Evolutionary conservation across 2,888 invertebrate genomes (phyloP).

Genomic region (Epistrophe eligans): DNA sequence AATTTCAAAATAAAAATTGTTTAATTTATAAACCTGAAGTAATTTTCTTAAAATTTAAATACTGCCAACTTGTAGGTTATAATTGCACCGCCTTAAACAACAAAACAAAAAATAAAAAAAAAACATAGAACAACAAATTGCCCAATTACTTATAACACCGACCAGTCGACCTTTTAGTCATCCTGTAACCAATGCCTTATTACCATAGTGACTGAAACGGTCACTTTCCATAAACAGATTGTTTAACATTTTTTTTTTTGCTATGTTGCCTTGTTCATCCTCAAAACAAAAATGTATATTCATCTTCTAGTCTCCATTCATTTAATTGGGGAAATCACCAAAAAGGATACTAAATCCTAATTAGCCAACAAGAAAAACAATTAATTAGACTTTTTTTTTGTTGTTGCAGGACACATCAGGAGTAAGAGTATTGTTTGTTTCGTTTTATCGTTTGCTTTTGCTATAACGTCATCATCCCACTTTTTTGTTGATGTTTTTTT

Average conservation of each 20-base stretch:
- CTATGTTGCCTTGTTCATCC: constrained; percentile 1
- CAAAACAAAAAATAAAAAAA: too few relatives aligned
- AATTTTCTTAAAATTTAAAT: not conserved
- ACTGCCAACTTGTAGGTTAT: not conserved
- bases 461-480: constrained; percentile 61
- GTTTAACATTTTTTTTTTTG: not conserved
- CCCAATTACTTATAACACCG: constrained; percentile 65
- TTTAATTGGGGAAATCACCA: constrained; percentile 62
- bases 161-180: constrained; percentile 17
- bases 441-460: constrained; percentile 2
- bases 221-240: constrained; percentile 50
- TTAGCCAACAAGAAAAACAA: constrained; percentile 72
- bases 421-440: constrained; percentile 42
- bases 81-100: not conserved
- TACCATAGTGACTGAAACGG: constrained; percentile 49
- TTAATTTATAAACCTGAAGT: not conserved
- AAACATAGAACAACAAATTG: constrained; percentile 34
- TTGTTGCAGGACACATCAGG: not conserved
- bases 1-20: too few relatives aligned
- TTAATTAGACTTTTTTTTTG: constrained; percentile 61
- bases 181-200: constrained; percentile 10
- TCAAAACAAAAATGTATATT: not conserved
- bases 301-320: constrained; percentile 47
- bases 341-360: constrained; percentile 74
- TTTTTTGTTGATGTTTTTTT: constrained; percentile 1